phyloP scores from a whole-genome alignment of 2,888 invertebrate genomes.

The Odontocerum albicorne region DNA sequence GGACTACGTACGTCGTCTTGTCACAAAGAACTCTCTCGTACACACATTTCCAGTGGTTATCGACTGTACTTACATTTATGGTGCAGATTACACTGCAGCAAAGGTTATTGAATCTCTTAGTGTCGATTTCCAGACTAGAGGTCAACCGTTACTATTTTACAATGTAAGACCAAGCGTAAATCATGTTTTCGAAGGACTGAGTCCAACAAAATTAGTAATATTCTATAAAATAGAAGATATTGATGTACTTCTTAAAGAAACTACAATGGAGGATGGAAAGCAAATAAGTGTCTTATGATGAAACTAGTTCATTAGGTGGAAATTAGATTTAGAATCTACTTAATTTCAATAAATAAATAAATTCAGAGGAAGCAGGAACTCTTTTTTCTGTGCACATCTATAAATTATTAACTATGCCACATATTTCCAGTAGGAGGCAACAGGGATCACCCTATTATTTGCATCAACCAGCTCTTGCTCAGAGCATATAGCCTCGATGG shows the following conservation, averaged over 20 bases:
- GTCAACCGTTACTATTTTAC: conserved; percentile 77
- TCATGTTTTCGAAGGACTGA: conserved; percentile 75
- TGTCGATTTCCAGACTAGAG: conserved; percentile 70
- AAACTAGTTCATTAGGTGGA: neutral
- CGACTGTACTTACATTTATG: conserved; percentile 85
- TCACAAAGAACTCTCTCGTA: conserved; percentile 74
- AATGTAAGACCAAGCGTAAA: conserved; percentile 84
- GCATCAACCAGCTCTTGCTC: too few relatives aligned
- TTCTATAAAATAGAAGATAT: conserved; percentile 76
- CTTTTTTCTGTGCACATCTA: too few relatives aligned
- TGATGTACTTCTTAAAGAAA: conserved; percentile 63
- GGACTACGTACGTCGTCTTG: conserved; percentile 82
- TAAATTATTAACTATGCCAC: too few relatives aligned
- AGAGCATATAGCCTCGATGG: too few relatives aligned
- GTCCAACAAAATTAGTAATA: conserved; percentile 72
- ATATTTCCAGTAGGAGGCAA: too few relatives aligned
- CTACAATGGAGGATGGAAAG: conserved; percentile 7
- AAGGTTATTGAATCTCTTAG: conserved; percentile 75
- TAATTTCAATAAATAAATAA: too few relatives aligned
- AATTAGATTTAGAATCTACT: too few relatives aligned
- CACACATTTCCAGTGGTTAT: conserved; percentile 76
- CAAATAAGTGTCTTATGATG: conserved; percentile 27
- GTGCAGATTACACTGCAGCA: conserved; percentile 86
- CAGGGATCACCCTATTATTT: too few relatives aligned
- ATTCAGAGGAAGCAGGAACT: too few relatives aligned